Evolutionary conservation across 2,888 invertebrate genomes (phyloP), one percentile per base, ranked within the genome.

Genomic region (Tromatobia lineatoria): DNA sequence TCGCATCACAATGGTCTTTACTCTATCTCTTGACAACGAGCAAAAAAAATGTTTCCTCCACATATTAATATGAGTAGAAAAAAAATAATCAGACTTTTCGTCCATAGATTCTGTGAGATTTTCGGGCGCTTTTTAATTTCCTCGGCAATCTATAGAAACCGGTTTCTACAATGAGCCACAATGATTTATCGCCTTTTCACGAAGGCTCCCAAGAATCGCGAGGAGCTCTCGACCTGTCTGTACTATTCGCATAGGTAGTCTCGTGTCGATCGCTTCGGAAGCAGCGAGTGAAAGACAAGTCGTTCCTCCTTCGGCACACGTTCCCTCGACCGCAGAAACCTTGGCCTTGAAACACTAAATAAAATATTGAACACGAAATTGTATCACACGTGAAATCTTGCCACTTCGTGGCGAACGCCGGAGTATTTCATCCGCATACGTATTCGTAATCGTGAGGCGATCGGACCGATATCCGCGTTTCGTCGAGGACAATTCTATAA

Each of bases 291-390:
- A 64, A 66, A 83, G 77, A 73, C 47, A 80, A 77, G 61, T 73
- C 45, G 73, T 74, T 77, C 38, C 45, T 47, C 47, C 76, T 57
- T 23, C 15, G 34, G 20, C n/a, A 52, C 54, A 47, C 77, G 80
- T 74, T 81, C 67, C 47, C 81, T 69, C 52, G 52, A 38, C 67
- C 69, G 45, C 23, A 15, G 61, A 80, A 59, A 57, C 69, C 77
- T 78, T 78, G 77, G 57, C 83, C 80, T 80, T 77, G 83, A 61
- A 54, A 54, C 20, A 75, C 73, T 77, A 69, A 80, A 80, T 80
- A 69, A 71, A 83, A 80, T 38, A 61, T 78, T 70, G 50, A 77
- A 52, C 76, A n/a, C 80, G 80, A 80, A 77, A 78, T 81, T 81
- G 59, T 29, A 69, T 74, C 71, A 15, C 18, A 50, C 47, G 47